Evolutionary conservation across 30 jellyfish, hydroid and myxozoan species (phyloP).

Genomic region (Cassiopea andromeda): DNA sequence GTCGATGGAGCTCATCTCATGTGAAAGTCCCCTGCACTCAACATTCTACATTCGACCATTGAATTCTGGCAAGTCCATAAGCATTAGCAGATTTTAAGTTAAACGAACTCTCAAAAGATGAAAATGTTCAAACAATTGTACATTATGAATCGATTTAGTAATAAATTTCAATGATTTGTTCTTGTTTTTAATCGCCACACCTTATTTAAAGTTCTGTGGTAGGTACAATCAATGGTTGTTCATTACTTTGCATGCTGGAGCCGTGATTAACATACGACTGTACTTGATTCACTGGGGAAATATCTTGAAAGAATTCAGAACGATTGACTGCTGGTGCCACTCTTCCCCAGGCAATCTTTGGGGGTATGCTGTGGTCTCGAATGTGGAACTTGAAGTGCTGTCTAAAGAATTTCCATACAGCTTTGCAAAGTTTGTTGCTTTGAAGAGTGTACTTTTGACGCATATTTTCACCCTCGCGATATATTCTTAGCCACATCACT

Average conservation of each 20-base stretch:
- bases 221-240: slow-evolving; percentile 4
- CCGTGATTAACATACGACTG: slow-evolving; percentile 21
- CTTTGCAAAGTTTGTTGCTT: slow-evolving; percentile 57
- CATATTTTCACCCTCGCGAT: slow-evolving; percentile 89
- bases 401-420: slow-evolving; percentile 81
- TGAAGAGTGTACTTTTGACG: slow-evolving; percentile 76
- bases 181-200: neutral
- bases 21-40: too few relatives aligned
- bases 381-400: slow-evolving; percentile 73
- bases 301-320: slow-evolving; percentile 63
- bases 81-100: too few relatives aligned
- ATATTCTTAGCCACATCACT: slow-evolving; percentile 83
- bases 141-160: too few relatives aligned
- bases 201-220: slow-evolving; percentile 23
- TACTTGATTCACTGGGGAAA: neutral
- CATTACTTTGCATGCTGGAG: neutral
- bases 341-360: slow-evolving; percentile 91
- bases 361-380: slow-evolving; percentile 82
- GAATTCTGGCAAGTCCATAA: too few relatives aligned
- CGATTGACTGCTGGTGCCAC: slow-evolving; percentile 90
- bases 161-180: neutral
- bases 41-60: too few relatives aligned
- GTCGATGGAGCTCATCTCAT: too few relatives aligned
- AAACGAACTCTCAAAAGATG: too few relatives aligned
- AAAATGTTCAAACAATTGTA: too few relatives aligned